Evolutionary conservation across 2,797 vertebrate genomes (phyloP).

Genomic region (Anguilla obscura): DNA sequence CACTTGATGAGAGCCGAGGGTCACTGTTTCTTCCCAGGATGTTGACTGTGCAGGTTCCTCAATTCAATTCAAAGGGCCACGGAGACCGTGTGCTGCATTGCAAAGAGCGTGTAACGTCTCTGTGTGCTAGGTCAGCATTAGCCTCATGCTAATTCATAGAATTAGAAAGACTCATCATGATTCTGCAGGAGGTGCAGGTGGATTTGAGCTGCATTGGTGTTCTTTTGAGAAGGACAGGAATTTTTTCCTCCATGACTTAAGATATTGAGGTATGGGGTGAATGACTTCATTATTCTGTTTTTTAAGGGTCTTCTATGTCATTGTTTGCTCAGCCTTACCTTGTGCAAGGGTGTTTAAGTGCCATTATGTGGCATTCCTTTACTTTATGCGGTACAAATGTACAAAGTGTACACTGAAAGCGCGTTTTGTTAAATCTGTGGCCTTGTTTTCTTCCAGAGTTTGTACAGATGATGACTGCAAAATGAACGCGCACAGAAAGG

Average conservation of each 20-base stretch:
- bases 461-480: conserved; percentile 63
- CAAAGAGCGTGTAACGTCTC: not conserved
- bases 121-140: too few relatives aligned
- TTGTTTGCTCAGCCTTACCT: not conserved
- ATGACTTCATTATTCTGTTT: not conserved
- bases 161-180: not conserved
- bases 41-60: not conserved
- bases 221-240: not conserved
- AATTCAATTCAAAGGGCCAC: not conserved
- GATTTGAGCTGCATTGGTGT: not conserved
- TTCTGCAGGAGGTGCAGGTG: not conserved
- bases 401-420: not conserved
- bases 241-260: not conserved
- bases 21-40: not conserved
- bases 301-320: not conserved
- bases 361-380: too few relatives aligned
- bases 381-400: not conserved
- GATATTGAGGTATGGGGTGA: not conserved
- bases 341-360: not conserved
- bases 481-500: conserved; percentile 50
- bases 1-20: not conserved
- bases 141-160: too few relatives aligned
- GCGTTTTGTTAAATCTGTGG: not conserved
- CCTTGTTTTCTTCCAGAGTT: conserved; percentile 45
- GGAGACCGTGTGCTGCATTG: not conserved